These are phyloP conservation scores for Onychomys arenicola DNA, from an alignment of 2,797 vertebrate genomes.

Conservation along the genomic window DNA sequence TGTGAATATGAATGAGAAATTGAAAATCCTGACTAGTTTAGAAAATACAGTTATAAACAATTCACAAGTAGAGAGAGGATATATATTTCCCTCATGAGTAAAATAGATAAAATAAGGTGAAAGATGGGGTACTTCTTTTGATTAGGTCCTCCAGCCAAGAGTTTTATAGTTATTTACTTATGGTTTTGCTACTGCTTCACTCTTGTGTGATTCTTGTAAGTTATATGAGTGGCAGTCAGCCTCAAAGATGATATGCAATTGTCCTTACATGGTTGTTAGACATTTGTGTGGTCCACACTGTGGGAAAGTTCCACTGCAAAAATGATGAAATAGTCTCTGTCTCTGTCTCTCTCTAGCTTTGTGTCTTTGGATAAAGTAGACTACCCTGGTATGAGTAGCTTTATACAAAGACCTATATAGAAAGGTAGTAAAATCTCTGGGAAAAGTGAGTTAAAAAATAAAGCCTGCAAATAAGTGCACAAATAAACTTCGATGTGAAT, in stretches of 20 bases:
- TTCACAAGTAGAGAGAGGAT: neutral
- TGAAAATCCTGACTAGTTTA: constrained; percentile 24
- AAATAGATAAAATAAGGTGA: neutral
- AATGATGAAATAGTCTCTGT: neutral
- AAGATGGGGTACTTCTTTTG: neutral
- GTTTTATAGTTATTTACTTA: neutral
- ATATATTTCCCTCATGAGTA: neutral
- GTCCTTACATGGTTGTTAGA: neutral
- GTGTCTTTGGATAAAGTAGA: neutral
- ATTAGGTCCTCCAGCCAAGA: neutral
- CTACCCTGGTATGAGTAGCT: neutral
- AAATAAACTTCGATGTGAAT: neutral
- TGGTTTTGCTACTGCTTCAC: neutral
- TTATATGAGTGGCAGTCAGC: neutral
- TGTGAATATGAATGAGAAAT: constrained; percentile 33
- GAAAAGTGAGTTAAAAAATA: neutral
- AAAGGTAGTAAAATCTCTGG: neutral
- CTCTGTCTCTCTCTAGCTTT: too few relatives aligned
- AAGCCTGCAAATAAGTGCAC: neutral
- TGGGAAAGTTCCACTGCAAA: neutral
- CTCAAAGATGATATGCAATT: neutral
- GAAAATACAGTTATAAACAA: neutral
- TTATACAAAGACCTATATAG: neutral
- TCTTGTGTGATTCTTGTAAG: neutral
- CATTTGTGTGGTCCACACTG: neutral